Conservation (phyloP, 1,140 invertebrate genomes). For the Aphidius ervi region DNA sequence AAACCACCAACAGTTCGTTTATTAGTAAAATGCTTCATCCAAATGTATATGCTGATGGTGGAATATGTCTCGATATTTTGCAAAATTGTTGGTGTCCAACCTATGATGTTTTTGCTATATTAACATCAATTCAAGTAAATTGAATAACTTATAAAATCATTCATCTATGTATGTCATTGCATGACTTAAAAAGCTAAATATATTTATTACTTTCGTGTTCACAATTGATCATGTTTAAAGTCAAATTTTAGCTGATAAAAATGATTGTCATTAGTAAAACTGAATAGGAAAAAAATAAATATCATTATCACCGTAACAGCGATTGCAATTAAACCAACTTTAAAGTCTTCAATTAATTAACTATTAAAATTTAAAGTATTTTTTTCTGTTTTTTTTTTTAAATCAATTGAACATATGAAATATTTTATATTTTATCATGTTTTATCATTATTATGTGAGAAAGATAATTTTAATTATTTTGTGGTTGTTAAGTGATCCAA, state of each 20-base stretch:
- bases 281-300: background rate
- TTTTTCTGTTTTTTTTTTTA: constrained; percentile 7
- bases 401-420: background rate
- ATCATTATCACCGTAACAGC: constrained; percentile 47
- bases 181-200: constrained; percentile 14
- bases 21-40: constrained; percentile 99
- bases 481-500: constrained; percentile 85
- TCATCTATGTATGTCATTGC: background rate
- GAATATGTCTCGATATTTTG: constrained; percentile 98
- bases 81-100: constrained; percentile 99
- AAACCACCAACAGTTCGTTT: constrained; percentile 99
- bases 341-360: constrained; percentile 42
- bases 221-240: background rate
- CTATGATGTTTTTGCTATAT: constrained; percentile 98
- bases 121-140: constrained; percentile 84
- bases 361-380: background rate
- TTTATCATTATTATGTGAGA: background rate
- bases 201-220: background rate
- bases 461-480: no score
- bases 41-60: constrained; percentile 99
- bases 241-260: background rate
- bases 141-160: background rate
- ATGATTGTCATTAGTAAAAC: background rate
- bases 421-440: background rate
- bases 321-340: constrained; percentile 52